Evolutionary conservation across 2,113 vertebrate genomes (phyloP).

Genomic region (Hemibagrus wyckioides): DNA sequence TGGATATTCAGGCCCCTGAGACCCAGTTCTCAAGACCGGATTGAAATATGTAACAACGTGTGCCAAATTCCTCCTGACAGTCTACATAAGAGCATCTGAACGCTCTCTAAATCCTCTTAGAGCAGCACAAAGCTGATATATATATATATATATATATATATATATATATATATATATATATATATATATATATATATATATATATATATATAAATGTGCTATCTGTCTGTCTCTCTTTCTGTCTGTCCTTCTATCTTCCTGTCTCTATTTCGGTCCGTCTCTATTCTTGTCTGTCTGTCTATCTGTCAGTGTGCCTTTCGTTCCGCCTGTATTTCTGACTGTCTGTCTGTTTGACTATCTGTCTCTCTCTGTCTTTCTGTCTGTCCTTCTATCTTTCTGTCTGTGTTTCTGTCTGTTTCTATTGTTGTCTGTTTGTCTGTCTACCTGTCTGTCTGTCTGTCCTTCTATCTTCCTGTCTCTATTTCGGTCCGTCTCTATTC

Average conservation of each 20-base stretch:
- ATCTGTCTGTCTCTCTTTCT: not conserved
- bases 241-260: not conserved
- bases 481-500: too few species aligned
- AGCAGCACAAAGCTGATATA: not conserved
- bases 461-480: not conserved
- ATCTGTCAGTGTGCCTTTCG: too few species aligned
- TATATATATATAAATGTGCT: not conserved
- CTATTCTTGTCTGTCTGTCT: too few species aligned
- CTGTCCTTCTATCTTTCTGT: too few species aligned
- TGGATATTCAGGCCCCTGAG: constrained; percentile 34
- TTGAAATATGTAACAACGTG: constrained; percentile 22
- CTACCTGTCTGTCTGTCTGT: too few species aligned
- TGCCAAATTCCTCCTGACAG: constrained; percentile 31
- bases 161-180: not conserved
- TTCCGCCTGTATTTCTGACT: too few species aligned
- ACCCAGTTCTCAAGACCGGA: constrained; percentile 26
- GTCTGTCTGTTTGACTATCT: too few species aligned
- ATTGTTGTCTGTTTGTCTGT: too few species aligned
- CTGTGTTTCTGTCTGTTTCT: too few species aligned
- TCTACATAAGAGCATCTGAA: not conserved
- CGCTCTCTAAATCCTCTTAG: not conserved
- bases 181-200: not conserved
- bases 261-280: too few species aligned
- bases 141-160: not conserved
- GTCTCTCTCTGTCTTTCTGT: too few species aligned